Evolutionary conservation across 2,113 vertebrate species (phyloP).

Genomic region (Sorex fumeus): DNA sequence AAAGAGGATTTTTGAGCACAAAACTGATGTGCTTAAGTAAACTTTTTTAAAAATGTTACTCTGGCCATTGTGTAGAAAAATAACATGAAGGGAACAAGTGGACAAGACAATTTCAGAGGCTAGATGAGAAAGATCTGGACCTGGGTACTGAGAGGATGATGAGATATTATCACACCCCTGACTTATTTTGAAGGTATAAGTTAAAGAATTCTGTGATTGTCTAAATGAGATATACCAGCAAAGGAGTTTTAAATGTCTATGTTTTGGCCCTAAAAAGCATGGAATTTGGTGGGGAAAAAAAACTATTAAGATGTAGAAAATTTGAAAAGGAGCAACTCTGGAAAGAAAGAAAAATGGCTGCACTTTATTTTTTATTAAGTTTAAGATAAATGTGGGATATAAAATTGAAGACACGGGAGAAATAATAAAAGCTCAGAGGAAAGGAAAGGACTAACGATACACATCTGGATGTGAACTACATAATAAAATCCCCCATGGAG

Average conservation of each 20-base stretch:
- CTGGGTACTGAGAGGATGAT: neutral
- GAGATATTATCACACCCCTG: neutral
- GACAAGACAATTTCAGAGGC: neutral
- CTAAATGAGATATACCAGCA: neutral
- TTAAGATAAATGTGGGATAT: neutral
- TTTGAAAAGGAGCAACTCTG: neutral
- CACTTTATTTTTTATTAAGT: slow-evolving; percentile 18
- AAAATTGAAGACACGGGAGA: neutral
- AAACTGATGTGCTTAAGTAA: neutral
- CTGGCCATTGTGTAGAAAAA: neutral
- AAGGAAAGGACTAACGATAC: neutral
- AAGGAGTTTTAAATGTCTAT: neutral
- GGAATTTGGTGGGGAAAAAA: no score
- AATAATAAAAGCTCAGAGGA: neutral
- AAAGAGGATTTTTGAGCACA: neutral
- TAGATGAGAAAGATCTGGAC: neutral
- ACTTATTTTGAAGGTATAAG: neutral
- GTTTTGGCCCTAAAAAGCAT: slow-evolving; percentile 1
- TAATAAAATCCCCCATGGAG: neutral
- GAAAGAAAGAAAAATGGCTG: neutral
- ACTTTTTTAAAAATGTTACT: neutral
- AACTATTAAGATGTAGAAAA: neutral
- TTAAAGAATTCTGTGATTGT: slow-evolving; percentile 3
- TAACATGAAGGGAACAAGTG: neutral
- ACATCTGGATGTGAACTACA: neutral